Evolutionary conservation across 2,113 vertebrate genomes (phyloP), one percentile per base, ranked within the genome.

Genomic region (Ardeotis arabs): DNA sequence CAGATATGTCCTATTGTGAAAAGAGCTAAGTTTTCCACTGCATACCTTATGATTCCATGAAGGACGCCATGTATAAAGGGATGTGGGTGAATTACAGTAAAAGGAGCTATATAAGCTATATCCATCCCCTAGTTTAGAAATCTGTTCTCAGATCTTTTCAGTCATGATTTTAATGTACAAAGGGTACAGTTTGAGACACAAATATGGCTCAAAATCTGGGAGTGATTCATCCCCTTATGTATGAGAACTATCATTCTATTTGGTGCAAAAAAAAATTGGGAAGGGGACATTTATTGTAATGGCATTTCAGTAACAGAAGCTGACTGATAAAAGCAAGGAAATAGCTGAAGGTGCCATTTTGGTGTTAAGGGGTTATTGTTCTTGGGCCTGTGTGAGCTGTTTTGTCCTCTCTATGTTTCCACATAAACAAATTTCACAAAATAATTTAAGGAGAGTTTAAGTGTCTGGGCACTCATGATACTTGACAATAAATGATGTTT

Each of bases 1-100:
- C 68, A 96, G 83, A 37, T 96, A 75, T 64, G 56, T 95, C 25
- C 84, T 84, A 24, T 75, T 94, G 79, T 95, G 86, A 93, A 96
- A 97, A 95, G 53, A 94, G 41, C n/a, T 84, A 91, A 81, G 25
- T 79, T 95, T 93, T 89, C 28, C 23, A 44, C 60, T 52, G 50
- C 23, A 60, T 89, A 49, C 60, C 20, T 87, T 87, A 76, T 82
- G 63, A 87, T 59, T 95, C 49, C 5, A 2, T 87, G 77, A 96
- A 95, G 67, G 21, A 91, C 70, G 9, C 49, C 10, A 81, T 39
- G 7, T 66, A 76, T 90, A 87, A 59, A 62, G 52, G 19, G 31
- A 49, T 91, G 18, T 52, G 67, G 96, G 27, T 52, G 73, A 89
- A 91, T 87, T 90, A 77, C 13, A 66, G 53, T 45, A 74, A 92